Evolutionary conservation across 2,113 vertebrate genomes (phyloP).

Genomic region (Nothocercus julius): DNA sequence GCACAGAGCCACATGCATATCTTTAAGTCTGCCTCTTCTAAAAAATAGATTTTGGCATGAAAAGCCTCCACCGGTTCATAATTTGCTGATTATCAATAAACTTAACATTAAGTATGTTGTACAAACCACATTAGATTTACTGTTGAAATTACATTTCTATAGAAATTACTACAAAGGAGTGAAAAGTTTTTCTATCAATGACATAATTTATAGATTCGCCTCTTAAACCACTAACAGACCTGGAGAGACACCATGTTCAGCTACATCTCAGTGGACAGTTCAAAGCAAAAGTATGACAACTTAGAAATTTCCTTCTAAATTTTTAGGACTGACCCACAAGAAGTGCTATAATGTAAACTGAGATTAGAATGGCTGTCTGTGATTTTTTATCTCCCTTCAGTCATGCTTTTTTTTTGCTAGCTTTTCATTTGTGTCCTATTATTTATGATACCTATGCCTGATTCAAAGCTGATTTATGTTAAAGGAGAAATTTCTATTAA

Average conservation of each 20-base stretch:
- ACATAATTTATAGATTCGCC: not conserved
- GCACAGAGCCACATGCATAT: not conserved
- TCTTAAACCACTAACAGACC: not conserved
- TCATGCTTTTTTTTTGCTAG: not conserved
- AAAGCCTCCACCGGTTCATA: not conserved
- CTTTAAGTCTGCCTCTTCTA: not conserved
- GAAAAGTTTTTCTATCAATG: not conserved
- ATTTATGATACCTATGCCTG: not conserved
- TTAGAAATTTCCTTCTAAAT: not conserved
- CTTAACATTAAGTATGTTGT: not conserved
- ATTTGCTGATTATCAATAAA: not conserved
- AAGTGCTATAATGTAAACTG: not conserved
- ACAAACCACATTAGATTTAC: not conserved
- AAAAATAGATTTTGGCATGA: not conserved
- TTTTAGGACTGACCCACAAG: not conserved
- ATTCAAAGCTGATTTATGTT: not conserved
- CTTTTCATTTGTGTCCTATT: constrained; percentile 5
- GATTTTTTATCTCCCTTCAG: not conserved
- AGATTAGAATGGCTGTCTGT: not conserved
- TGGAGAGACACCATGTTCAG: not conserved
- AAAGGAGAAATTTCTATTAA: not conserved
- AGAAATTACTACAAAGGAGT: not conserved
- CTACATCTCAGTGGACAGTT: not conserved
- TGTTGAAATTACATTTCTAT: not conserved
- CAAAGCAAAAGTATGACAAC: not conserved